Evolutionary conservation across 2,113 vertebrate species (phyloP), one percentile per base, ranked within the genome.

Genomic region (Rhipidura dahli): DNA sequence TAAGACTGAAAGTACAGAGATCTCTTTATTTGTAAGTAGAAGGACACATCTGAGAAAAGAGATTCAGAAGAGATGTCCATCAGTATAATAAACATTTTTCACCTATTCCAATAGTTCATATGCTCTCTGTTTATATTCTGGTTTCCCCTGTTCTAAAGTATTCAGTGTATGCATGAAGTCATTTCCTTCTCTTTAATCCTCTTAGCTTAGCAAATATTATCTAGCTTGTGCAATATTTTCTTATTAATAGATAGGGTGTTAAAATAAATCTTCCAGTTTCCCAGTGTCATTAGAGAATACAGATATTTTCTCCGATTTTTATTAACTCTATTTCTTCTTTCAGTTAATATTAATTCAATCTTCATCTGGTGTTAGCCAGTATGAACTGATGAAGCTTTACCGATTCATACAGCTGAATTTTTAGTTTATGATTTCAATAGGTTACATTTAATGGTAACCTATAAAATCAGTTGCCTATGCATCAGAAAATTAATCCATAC

Each of bases 271-370:
- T 81, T 84, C 10, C 15, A 31, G 39, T 63, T 86, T 88, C 51
- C 17, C 39, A 33, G 27, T 56, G 23, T 24, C 49, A 63, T 78
- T 82, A 78, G 35, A 64, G 17, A 84, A 33, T 56, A n/a, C 49
- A 71, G 44, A 49, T 47, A 53, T 95, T 95, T 88, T 35, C 28
- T 44, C 56, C 45, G 31, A 69, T 73, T 92, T 93, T 88, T 90
- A 94, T 91, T 95, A 90, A 87, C 63, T 93, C 11, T 53, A 8
- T 53, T 85, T 92, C 59, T 83, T n/a, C 26, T 86, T 87, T 65
- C 35, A 70, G 30, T 81, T 92, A 83, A 72, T 90, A 88, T 86
- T 61, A 88, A 92, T 94, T 65, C 77, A 68, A 61, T 61, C 6
- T 86, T 87, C n/a, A 63, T 9, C 33, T 80, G 13, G 9, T 77